Base-by-base conservation (phyloP, 2,797 vertebrate species). In the Denticeps clupeoides region DNA sequence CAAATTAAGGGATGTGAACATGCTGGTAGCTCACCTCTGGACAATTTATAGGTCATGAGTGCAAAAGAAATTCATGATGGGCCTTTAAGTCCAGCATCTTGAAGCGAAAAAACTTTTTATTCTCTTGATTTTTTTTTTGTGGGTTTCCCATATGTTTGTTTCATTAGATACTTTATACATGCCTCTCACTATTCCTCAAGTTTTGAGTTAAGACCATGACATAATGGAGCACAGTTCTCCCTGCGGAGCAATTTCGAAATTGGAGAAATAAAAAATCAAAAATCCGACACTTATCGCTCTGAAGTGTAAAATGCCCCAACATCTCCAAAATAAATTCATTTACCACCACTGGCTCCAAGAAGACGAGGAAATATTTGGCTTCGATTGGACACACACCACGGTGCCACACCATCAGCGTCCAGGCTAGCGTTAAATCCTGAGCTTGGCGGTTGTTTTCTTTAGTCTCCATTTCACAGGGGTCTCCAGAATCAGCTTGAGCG, bases 221-320 rank as follows among this genome's bases (percentile, higher is more conserved):
- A 58, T 52, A 51, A 60, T 60, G 57, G 47, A 63, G 66, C 43
- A 41, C 48, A 47, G 71, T 60, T 66, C 49, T 63, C 63, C 63
- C 59, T 47, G 45, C 2, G 29, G 57, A 56, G 45, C 47, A 49
- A 43, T 51, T 44, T 45, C 45, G 47, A 37, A 56, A 62, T 60
- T 55, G 50, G 44, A 58, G 22, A 41, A 31, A 59, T 59, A 55
- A 55, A 58, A 48, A 65, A 37, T 60, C 60, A 60, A 55, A 53
- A 46, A 57, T 33, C 53, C 42, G 58, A 60, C 48, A 45, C 51
- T 42, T 28, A 21, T 26, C 28, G 45, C 52, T 41, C 32, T 45
- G 31, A 60, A 59, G 53, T 43, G 57, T 26, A 51, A 55, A 51
- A 24, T 57, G 45, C 51, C 47, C 21, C 41, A 56, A 22, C 42